Percentiles rank a stretch among this genome's conserved stretches.
Evolutionary conservation across 2,888 invertebrate genomes (phyloP).

Genomic region (Carabus problematicus): DNA sequence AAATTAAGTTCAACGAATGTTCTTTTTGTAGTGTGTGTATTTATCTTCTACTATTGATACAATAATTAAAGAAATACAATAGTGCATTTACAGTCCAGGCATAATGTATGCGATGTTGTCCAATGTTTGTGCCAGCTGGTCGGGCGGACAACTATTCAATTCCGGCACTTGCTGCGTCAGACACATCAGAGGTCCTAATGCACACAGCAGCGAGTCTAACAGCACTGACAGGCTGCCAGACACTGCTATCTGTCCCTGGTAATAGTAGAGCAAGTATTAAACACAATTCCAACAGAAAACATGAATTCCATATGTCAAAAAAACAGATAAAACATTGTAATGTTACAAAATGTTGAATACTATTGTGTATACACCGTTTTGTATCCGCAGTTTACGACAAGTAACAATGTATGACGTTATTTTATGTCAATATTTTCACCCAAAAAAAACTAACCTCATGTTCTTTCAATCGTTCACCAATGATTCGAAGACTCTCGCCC

Average conservation of each 20-base stretch:
- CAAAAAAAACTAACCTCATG: no score
- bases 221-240: constrained; percentile 93
- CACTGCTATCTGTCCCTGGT: constrained; percentile 90
- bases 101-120: constrained; percentile 96
- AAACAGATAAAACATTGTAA: background rate
- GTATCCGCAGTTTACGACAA: background rate
- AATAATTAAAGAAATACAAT: no score
- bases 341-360: background rate
- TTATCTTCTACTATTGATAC: no score
- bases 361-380: background rate
- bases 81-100: constrained; percentile 71
- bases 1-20: no score
- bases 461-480: constrained; percentile 91
- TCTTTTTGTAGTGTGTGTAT: no score
- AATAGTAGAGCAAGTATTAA: constrained; percentile 45
- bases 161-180: constrained; percentile 85
- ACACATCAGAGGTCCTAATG: constrained; percentile 86
- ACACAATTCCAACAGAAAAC: background rate
- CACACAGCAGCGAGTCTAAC: constrained; percentile 90
- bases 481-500: constrained; percentile 92
- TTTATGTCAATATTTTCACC: no score
- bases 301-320: background rate
- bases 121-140: constrained; percentile 68
- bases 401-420: no score
- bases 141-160: constrained; percentile 66